phyloP scores from a whole-genome alignment of 2,888 invertebrate genomes.

The Branchellion lobata region DNA sequence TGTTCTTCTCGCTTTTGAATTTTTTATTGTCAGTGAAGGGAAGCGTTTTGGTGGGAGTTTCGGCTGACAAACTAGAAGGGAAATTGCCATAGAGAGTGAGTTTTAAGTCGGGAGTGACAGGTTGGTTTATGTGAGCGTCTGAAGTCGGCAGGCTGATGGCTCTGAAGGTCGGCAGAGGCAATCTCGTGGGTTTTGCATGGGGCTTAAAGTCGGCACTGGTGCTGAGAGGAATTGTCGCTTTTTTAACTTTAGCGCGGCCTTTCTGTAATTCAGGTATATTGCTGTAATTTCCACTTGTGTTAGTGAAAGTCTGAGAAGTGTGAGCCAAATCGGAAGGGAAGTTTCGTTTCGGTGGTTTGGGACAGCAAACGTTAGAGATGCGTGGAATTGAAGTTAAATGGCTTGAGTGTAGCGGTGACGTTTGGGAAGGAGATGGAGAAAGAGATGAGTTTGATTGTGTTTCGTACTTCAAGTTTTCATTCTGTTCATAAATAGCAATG shows the following conservation, averaged over 20 bases:
- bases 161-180: neutral
- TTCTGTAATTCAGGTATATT: neutral
- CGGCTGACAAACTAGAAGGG: too few relatives aligned
- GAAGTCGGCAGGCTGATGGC: neutral
- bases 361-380: too few relatives aligned
- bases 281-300: neutral
- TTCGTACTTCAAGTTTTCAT: neutral
- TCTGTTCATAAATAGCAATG: too few relatives aligned
- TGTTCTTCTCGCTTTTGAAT: constrained; percentile 1
- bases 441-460: neutral
- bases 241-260: neutral
- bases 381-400: neutral
- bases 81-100: too few relatives aligned
- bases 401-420: neutral
- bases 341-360: too few relatives aligned
- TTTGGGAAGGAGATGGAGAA: neutral
- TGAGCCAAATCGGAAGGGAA: too few relatives aligned
- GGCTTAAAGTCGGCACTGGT: neutral
- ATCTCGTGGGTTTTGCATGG: neutral
- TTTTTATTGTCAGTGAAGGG: neutral
- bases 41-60: too few relatives aligned
- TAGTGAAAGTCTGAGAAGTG: too few relatives aligned
- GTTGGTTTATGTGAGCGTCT: too few relatives aligned
- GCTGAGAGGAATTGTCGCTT: neutral
- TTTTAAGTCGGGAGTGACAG: too few relatives aligned